phyloP scores from a whole-genome alignment of 2,888 invertebrate genomes.

The Syrista parreyssii region DNA sequence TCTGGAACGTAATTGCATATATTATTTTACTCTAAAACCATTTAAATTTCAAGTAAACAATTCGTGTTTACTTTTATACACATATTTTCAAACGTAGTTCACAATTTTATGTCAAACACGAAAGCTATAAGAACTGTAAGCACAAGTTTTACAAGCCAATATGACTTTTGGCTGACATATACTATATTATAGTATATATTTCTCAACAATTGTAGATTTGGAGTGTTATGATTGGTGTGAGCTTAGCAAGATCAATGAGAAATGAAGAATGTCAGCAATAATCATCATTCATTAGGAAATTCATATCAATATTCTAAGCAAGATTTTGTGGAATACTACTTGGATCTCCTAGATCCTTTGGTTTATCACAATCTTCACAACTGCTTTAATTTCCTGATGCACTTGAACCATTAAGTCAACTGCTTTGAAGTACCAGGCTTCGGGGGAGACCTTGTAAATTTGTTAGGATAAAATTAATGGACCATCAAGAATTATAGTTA shows the following conservation, averaged over 20 bases:
- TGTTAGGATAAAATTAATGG: slow-evolving; percentile 14
- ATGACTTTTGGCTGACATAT: neutral
- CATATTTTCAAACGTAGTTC: no score
- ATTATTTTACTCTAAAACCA: no score
- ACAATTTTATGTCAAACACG: neutral
- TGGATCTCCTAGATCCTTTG: slow-evolving; percentile 1
- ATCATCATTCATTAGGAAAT: slow-evolving; percentile 13
- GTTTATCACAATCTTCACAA: slow-evolving; percentile 6
- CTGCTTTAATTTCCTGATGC: neutral
- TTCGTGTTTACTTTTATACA: no score
- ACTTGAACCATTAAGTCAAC: neutral
- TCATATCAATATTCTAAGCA: slow-evolving; percentile 10
- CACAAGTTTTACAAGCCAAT: neutral
- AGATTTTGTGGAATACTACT: slow-evolving; percentile 6
- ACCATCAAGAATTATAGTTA: neutral
- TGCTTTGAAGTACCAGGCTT: slow-evolving; percentile 5
- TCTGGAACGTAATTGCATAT: no score
- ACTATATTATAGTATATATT: neutral
- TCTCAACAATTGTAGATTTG: slow-evolving; percentile 11
- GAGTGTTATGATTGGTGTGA: slow-evolving; percentile 3
- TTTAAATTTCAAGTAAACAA: no score
- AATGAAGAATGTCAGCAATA: slow-evolving; percentile 19
- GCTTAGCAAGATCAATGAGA: slow-evolving; percentile 13
- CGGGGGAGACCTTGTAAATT: slow-evolving; percentile 13
- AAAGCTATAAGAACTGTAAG: neutral